Evolutionary conservation across 2,888 invertebrate genomes (phyloP).

Genomic region (Pyrochroa serraticornis): DNA sequence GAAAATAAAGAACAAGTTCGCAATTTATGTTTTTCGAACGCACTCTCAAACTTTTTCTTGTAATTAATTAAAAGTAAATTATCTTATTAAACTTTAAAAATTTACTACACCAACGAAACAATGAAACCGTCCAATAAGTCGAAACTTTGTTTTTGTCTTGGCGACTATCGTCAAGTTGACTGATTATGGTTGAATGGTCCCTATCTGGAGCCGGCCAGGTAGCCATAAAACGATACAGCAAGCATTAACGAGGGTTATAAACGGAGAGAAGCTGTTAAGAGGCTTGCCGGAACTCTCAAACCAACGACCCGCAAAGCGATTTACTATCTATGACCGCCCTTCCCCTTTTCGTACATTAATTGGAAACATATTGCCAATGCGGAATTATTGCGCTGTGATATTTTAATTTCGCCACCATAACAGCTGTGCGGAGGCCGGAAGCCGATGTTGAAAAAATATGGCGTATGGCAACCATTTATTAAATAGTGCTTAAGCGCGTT

Average conservation of each 20-base stretch:
- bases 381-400: constrained; percentile 2
- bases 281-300: constrained; percentile 33
- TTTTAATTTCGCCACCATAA: too few relatives aligned
- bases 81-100: too few relatives aligned
- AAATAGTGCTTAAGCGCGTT: too few relatives aligned
- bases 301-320: constrained; percentile 38
- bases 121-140: too few relatives aligned
- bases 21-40: constrained; percentile 16
- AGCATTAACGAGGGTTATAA: constrained; percentile 18
- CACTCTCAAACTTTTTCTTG: too few relatives aligned
- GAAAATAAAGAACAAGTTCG: constrained; percentile 6
- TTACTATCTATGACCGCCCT: constrained; percentile 39
- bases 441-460: constrained; percentile 2
- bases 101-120: too few relatives aligned
- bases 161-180: too few relatives aligned
- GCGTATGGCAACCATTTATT: too few relatives aligned
- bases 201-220: constrained; percentile 3
- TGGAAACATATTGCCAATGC: constrained; percentile 7
- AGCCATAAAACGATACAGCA: constrained; percentile 18
- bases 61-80: too few relatives aligned
- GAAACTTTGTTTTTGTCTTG: too few relatives aligned
- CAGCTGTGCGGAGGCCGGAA: background rate
- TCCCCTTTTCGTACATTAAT: constrained; percentile 23
- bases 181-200: too few relatives aligned
- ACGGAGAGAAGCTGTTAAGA: constrained; percentile 28